phyloP scores from a whole-genome alignment of 2,888 invertebrate species.

The Dryocosmus kuriphilus region DNA sequence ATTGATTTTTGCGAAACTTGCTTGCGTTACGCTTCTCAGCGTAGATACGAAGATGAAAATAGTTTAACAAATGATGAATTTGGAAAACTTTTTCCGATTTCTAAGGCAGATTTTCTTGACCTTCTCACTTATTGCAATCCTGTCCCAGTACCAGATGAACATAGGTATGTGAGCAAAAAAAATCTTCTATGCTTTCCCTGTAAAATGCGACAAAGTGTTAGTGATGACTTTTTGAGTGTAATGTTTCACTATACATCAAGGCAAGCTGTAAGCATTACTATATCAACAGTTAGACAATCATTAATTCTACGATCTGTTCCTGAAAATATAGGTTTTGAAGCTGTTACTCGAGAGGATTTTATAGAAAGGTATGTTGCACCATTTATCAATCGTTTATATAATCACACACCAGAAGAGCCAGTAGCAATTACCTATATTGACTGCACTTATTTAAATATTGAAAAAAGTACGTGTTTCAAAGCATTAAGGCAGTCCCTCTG shows the following conservation, averaged over 20 bases:
- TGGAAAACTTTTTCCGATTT: slow-evolving; percentile 41
- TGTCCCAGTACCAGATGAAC: slow-evolving; percentile 42
- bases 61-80: slow-evolving; percentile 48
- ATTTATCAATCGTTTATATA: slow-evolving; percentile 25
- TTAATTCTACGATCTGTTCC: not conserved
- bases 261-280: slow-evolving; percentile 36
- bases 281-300: too few relatives aligned
- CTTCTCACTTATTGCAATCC: slow-evolving; percentile 49
- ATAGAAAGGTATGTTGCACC: slow-evolving; percentile 23
- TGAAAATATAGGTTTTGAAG: too few relatives aligned
- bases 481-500: not conserved
- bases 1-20: too few relatives aligned
- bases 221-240: not conserved
- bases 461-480: slow-evolving; percentile 40
- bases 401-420: not conserved
- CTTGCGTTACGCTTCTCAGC: too few relatives aligned
- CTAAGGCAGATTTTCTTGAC: slow-evolving; percentile 53
- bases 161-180: slow-evolving; percentile 43
- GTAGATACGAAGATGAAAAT: slow-evolving; percentile 43
- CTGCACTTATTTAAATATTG: slow-evolving; percentile 24
- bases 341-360: slow-evolving; percentile 27
- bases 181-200: slow-evolving; percentile 43
- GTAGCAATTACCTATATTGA: slow-evolving; percentile 1
- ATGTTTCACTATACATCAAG: slow-evolving; percentile 14
- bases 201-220: slow-evolving; percentile 43